phyloP scores from a whole-genome alignment of 2,888 invertebrate genomes.

The Parnassius smintheus region DNA sequence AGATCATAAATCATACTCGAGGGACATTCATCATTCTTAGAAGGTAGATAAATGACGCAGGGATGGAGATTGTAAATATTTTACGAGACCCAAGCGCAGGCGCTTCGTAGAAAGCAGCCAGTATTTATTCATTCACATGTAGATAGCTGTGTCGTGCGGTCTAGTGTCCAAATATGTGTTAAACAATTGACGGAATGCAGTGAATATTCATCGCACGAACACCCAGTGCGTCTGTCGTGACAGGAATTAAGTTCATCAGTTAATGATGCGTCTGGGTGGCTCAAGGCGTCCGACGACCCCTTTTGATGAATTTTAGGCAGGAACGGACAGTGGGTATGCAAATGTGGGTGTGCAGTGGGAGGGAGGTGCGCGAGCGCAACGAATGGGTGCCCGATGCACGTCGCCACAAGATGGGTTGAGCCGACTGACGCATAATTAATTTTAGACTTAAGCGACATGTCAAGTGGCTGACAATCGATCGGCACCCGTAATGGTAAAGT shows the following conservation, averaged over 20 bases:
- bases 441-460: constrained; percentile 70
- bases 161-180: constrained; percentile 77
- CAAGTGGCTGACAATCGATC: constrained; percentile 71
- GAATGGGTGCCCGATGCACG: constrained; percentile 72
- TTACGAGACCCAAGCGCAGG: constrained; percentile 58
- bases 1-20: constrained; percentile 74
- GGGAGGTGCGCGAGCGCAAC: constrained; percentile 71
- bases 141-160: constrained; percentile 53
- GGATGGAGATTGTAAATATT: constrained; percentile 76
- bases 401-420: constrained; percentile 60
- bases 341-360: constrained; percentile 75
- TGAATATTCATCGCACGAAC: constrained; percentile 80
- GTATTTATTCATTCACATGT: constrained; percentile 72
- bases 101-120: constrained; percentile 63
- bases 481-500: constrained; percentile 75
- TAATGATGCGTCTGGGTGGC: constrained; percentile 73
- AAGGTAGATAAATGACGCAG: constrained; percentile 79
- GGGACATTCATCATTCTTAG: constrained; percentile 79
- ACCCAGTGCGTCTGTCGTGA: constrained; percentile 76
- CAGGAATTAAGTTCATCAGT: constrained; percentile 72
- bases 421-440: constrained; percentile 72
- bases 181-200: constrained; percentile 75
- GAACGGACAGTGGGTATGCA: constrained; percentile 61
- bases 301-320: constrained; percentile 68
- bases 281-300: constrained; percentile 65